These are phyloP conservation scores for Calycopis cecrops DNA, from an alignment of 1,140 invertebrate species.

Conservation along the genomic window DNA sequence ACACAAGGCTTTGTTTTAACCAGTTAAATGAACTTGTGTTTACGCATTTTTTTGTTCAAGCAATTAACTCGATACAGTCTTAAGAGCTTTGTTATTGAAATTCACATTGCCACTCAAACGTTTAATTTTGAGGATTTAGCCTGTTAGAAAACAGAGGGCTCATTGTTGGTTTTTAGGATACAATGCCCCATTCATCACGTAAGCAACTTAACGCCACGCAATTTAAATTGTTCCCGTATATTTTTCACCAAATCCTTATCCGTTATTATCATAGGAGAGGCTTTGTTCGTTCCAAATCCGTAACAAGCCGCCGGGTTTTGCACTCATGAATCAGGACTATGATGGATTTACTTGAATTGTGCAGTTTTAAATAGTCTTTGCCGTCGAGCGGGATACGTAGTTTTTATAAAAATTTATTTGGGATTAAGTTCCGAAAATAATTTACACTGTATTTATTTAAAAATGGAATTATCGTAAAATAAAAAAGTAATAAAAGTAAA, in stretches of 20 bases:
- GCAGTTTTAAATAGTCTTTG: too few species aligned
- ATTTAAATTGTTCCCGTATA: constrained; percentile 18
- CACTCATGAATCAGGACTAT: too few species aligned
- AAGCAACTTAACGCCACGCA: constrained; percentile 32
- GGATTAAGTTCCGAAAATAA: too few species aligned
- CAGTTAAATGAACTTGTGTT: constrained; percentile 18
- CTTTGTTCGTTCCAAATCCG: neutral
- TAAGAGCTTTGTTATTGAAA: constrained; percentile 49
- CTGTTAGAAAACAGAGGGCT: constrained; percentile 46
- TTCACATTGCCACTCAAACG: constrained; percentile 52
- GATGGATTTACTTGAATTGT: too few species aligned
- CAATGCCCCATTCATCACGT: constrained; percentile 55
- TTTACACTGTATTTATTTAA: too few species aligned
- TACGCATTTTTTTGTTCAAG: constrained; percentile 46
- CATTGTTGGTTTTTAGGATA: constrained; percentile 52
- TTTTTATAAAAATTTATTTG: too few species aligned
- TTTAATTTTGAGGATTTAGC: constrained; percentile 58
- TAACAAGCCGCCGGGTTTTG: too few species aligned
- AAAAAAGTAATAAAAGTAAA: too few species aligned
- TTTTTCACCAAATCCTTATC: constrained; percentile 30
- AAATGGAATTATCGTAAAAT: too few species aligned
- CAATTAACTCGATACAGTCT: constrained; percentile 53
- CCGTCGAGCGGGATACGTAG: too few species aligned
- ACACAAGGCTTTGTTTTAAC: constrained; percentile 1
- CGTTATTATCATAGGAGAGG: neutral